Percentiles rank a stretch among this genome's conserved stretches.
Evolutionary conservation across 2,113 vertebrate genomes (phyloP).

Genomic region (Pterocles gutturalis): DNA sequence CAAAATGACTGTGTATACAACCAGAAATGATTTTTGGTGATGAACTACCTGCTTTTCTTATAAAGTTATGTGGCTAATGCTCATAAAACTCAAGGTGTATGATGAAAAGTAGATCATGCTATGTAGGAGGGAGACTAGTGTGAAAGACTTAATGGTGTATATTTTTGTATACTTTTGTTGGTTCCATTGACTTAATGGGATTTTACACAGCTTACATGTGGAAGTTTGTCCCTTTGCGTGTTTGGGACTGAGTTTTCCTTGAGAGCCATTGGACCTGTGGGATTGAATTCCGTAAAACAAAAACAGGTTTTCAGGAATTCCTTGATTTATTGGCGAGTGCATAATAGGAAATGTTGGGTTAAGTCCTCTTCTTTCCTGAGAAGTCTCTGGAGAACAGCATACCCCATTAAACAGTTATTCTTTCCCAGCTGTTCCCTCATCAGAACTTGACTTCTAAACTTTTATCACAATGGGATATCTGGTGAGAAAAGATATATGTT

Average conservation of each 20-base stretch:
- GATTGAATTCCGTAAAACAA: background rate
- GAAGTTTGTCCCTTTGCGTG: background rate
- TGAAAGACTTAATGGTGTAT: background rate
- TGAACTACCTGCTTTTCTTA: background rate
- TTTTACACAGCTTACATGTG: background rate
- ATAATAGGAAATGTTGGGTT: background rate
- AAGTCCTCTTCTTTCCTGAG: background rate
- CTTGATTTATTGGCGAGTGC: background rate
- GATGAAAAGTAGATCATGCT: background rate
- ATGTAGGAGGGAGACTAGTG: background rate
- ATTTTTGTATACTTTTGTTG: background rate
- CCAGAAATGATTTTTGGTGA: background rate
- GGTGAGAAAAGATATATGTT: background rate
- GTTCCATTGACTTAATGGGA: background rate
- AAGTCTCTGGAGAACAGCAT: background rate
- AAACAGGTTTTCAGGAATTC: background rate
- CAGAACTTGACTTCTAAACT: background rate
- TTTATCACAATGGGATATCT: background rate
- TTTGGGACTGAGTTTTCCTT: background rate
- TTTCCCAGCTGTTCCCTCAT: background rate
- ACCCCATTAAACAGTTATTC: background rate
- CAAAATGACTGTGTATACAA: background rate
- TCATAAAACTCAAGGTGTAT: background rate
- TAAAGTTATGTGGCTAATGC: background rate
- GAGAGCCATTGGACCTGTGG: background rate